phyloP scores from a whole-genome alignment of 2,797 vertebrate species.

The Valencia hispanica region DNA sequence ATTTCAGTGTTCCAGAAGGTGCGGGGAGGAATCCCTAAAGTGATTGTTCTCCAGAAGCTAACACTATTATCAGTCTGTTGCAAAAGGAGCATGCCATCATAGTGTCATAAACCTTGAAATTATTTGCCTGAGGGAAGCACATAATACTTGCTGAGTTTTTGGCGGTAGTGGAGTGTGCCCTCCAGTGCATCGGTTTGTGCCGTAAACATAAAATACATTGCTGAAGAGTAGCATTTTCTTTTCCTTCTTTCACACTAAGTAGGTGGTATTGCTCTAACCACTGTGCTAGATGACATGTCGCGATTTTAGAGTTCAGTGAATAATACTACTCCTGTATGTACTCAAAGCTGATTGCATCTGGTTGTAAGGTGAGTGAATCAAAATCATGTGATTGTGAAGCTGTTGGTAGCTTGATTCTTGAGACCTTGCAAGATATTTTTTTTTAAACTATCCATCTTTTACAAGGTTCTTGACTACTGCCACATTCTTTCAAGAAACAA shows the following conservation, averaged over 20 bases:
- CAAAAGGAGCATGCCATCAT: conserved; percentile 43
- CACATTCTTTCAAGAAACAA: background rate
- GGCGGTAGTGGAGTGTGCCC: conserved; percentile 24
- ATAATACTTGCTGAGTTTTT: conserved; percentile 40
- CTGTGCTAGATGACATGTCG: conserved; percentile 11
- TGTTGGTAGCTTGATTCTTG: conserved; percentile 6
- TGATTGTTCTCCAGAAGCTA: conserved; percentile 20
- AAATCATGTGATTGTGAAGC: conserved; percentile 33
- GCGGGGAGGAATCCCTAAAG: conserved; percentile 19
- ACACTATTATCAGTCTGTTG: conserved; percentile 15
- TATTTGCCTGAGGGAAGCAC: conserved; percentile 45
- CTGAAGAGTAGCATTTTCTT: conserved; percentile 10
- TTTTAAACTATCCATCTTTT: conserved; percentile 3
- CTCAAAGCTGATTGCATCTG: conserved; percentile 23
- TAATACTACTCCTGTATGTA: background rate
- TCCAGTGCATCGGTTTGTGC: conserved; percentile 30
- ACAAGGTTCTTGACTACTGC: background rate
- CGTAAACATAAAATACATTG: conserved; percentile 24
- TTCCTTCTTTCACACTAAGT: conserved; percentile 25
- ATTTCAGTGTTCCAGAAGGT: background rate
- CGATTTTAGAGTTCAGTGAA: conserved; percentile 10
- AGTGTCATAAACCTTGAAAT: conserved; percentile 59
- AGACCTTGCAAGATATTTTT: conserved; percentile 9
- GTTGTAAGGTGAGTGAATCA: background rate
- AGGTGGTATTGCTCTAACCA: conserved; percentile 18